These are phyloP conservation scores for Macroglossus sobrinus DNA, from an alignment of 2,113 vertebrate genomes.

Conservation along the genomic window DNA sequence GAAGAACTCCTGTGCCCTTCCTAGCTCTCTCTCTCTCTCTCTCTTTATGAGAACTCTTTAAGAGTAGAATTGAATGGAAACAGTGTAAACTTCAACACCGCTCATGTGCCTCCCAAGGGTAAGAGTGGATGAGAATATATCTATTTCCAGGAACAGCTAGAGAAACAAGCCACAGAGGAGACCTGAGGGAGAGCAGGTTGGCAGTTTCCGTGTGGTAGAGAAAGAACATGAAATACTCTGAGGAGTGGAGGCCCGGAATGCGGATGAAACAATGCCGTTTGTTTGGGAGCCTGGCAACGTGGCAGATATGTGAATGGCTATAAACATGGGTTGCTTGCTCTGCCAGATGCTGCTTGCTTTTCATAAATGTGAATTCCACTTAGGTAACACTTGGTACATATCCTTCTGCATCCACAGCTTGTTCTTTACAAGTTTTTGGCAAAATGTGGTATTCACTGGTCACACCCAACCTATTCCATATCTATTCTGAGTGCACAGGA, in stretches of 20 bases:
- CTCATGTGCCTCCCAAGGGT: background rate
- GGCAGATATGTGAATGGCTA: background rate
- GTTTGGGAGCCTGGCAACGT: background rate
- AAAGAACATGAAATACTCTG: background rate
- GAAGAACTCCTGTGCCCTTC: background rate
- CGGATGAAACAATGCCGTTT: background rate
- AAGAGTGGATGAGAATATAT: background rate
- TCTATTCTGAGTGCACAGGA: slow-evolving; percentile 65
- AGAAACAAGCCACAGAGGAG: background rate
- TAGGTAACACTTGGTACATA: slow-evolving; percentile 5
- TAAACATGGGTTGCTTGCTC: background rate
- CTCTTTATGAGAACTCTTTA: background rate
- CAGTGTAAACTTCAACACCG: background rate
- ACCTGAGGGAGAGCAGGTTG: background rate
- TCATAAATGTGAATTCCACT: slow-evolving; percentile 11
- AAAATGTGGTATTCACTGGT: background rate
- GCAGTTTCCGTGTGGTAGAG: background rate
- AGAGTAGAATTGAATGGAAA: background rate
- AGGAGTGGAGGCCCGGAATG: background rate
- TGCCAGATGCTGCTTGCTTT: background rate
- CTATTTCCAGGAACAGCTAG: background rate
- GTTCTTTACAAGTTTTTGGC: slow-evolving; percentile 43
- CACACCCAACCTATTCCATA: slow-evolving; percentile 65
- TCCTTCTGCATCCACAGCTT: slow-evolving; percentile 33
- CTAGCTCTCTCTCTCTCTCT: background rate